These are phyloP conservation scores for Pogoniulus pusillus DNA, from an alignment of 2,797 vertebrate species.

Conservation along the genomic window DNA sequence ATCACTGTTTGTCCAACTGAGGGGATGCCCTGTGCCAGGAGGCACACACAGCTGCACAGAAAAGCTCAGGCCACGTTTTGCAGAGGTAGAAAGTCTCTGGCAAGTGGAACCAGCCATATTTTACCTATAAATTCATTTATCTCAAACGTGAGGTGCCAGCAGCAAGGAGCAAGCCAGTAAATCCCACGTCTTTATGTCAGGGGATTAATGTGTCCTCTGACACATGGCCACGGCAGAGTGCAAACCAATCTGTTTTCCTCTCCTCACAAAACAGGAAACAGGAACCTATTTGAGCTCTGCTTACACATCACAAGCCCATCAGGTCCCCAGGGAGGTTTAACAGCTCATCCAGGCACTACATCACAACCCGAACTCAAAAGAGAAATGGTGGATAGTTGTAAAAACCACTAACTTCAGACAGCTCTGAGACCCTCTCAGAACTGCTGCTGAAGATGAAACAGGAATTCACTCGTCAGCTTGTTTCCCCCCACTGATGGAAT, in stretches of 20 bases:
- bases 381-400: background rate
- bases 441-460: background rate
- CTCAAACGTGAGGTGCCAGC: background rate
- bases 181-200: background rate
- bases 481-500: background rate
- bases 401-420: background rate
- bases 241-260: constrained; percentile 8
- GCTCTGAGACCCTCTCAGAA: background rate
- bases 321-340: background rate
- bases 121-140: background rate
- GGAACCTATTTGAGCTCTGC: constrained; percentile 10
- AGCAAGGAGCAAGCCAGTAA: background rate
- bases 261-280: background rate
- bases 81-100: background rate
- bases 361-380: background rate
- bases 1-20: background rate
- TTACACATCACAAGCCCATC: background rate
- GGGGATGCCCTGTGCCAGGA: background rate
- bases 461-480: background rate
- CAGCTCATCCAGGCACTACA: background rate
- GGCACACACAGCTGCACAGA: background rate
- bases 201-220: background rate
- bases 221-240: background rate
- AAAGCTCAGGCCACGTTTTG: background rate
- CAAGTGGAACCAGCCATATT: background rate